A percentile compares a stretch with the other conserved stretches of the same genome.
Evolutionary conservation across 1,140 invertebrate genomes (phyloP).

Genomic region (Paraescarpia echinospica): DNA sequence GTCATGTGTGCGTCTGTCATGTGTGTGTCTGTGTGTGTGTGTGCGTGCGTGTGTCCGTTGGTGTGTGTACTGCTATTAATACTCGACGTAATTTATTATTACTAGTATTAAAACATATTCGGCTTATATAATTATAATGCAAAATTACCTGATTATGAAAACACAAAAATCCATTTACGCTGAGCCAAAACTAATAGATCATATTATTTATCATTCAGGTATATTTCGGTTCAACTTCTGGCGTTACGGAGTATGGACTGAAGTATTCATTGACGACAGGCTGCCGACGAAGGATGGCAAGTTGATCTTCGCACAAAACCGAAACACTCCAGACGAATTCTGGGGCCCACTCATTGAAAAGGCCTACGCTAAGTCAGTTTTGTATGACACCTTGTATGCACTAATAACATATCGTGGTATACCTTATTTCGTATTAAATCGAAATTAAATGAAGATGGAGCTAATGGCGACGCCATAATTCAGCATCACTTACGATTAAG

Average conservation of each 20-base stretch:
- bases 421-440: too few relatives aligned
- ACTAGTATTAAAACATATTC: too few relatives aligned
- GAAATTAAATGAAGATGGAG: too few relatives aligned
- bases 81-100: too few relatives aligned
- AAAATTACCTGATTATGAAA: not conserved
- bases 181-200: not conserved
- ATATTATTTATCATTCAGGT: slow-evolving; percentile 20
- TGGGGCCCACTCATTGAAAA: slow-evolving; percentile 77
- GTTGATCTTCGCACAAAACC: slow-evolving; percentile 67
- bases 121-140: not conserved
- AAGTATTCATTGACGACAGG: slow-evolving; percentile 72
- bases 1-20: too few relatives aligned
- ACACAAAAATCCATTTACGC: not conserved
- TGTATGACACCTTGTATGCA: not conserved
- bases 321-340: slow-evolving; percentile 69
- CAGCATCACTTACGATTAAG: too few relatives aligned
- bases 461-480: too few relatives aligned
- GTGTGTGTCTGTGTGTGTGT: too few relatives aligned
- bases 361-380: slow-evolving; percentile 74
- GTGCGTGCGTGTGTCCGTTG: too few relatives aligned
- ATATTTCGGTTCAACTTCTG: slow-evolving; percentile 70
- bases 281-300: slow-evolving; percentile 67
- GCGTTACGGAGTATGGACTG: slow-evolving; percentile 74
- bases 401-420: too few relatives aligned
- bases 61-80: too few relatives aligned